Base-by-base conservation (phyloP, 2,113 vertebrate species). In the Ascaphus truei region DNA sequence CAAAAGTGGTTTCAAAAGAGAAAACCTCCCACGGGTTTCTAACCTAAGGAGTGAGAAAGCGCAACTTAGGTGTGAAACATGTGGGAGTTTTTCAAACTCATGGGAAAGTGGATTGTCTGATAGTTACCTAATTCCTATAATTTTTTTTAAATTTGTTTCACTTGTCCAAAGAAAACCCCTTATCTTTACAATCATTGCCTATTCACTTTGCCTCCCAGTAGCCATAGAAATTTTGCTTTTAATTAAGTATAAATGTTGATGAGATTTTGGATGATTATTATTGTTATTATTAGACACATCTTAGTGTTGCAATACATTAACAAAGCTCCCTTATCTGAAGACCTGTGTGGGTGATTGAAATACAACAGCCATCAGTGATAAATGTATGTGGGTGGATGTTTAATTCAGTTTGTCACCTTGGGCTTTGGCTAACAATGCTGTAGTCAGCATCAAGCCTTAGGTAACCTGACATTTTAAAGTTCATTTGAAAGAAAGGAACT, bases 391-490 rank as follows among this genome's bases (percentile, higher is more conserved):
- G 50, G 26, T 73, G 53, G 12, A 39, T 43, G 39, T 10, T 67
- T 50, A 36, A 57, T 60, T 58, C n/a, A 59, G 53, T 16, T 2
- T n/a, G 20, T 26, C 25, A 41, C 48, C 2, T 57, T 77, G 72
- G 47, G 62, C 25, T 59, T 30, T 60, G 66, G 57, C 68, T n/a
- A n/a, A 78, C 57, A 68, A 16, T n/a, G n/a, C n/a, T n/a, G n/a
- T n/a, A n/a, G n/a, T n/a, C n/a, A n/a, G 62, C 30, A 16, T 7
- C 41, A 41, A 31, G 72, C 57, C 71, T 41, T 68, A 72, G 63
- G 75, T 75, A 74, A 56, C 34, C 11, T 33, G 15, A 30, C 20
- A 69, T 45, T 18, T 18, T 8, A 45, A 45, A 45, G 16, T 5
- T 9, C 8, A 5, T 45, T 9, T 45, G 16, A 16, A 5, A 18